Base-by-base conservation (phyloP, 2,113 vertebrate species). In the Brachyhypopomus occidentalis region DNA sequence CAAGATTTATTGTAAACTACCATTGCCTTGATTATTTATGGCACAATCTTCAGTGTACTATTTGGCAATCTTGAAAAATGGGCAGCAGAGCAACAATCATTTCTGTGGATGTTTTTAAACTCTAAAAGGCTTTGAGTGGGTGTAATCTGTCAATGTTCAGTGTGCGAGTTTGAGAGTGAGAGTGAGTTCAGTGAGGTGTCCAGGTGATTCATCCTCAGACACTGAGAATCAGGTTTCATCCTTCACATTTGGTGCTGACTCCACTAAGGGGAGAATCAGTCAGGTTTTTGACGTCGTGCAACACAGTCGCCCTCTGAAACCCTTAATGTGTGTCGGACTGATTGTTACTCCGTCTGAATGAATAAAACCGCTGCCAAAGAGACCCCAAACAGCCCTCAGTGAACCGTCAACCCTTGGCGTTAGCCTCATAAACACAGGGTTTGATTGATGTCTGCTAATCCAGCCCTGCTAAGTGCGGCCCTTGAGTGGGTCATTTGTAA, bases 381-480 rank as follows among this genome's bases (percentile, higher is more conserved):
- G 22, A 17, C 36, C 36, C n/a, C 23, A 12, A 34, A 52, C 45
- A 34, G 52, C 6, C 67, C 66, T 59, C 9, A 16, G 19, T 25
- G n/a, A 58, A 72, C 20, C 34, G 55, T 73, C 14, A 36, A 38
- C 78, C 41, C 58, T 63, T 19, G 19, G 38, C 59, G 72, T 34
- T 5, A 23, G 27, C 9, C 62, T 30, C 62, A 80, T 70, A 80
- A 81, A 84, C 79, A 74, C 63, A 62, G 27, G 30, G 30, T 30
- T 30, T 30, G 17, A 71, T 78, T 56, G 84, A 85, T 71, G 14
- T 11, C 41, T 1, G 4, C 52, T 14, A 16, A 23, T 64, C 22
- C 36, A 52, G 62, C 17, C 5, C 30, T 34, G 27, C 59, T 36
- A 71, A 52, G 56, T 62, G 66, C n/a, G n/a, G n/a, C 20, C 8